Conservation (phyloP, 37 sponge, comb jelly and placozoan genomes). For the Theonella swinhoei region DNA sequence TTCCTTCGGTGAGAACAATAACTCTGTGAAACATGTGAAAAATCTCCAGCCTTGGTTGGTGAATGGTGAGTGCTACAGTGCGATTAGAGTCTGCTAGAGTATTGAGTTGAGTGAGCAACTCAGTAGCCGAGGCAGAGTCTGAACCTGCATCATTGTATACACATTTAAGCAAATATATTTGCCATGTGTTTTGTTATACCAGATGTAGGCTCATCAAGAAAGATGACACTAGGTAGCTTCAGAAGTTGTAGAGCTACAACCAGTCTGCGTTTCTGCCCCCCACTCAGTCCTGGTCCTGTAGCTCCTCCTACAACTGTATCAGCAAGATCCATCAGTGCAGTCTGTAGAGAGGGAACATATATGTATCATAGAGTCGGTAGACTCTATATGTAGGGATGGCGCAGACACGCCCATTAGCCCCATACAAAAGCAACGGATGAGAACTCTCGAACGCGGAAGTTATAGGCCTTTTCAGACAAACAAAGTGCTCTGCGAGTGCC, state of each 20-base stretch:
- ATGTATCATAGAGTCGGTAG: no score
- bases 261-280: conserved; percentile 81
- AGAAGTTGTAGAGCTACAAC: conserved; percentile 74
- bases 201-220: conserved; percentile 86
- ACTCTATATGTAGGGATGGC: no score
- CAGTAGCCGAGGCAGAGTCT: conserved; percentile 59
- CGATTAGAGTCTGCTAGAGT: conserved; percentile 50
- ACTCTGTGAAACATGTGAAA: conserved; percentile 48
- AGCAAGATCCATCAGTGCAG: conserved; percentile 58
- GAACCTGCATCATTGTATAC: conserved; percentile 19
- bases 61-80: conserved; percentile 65
- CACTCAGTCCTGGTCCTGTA: conserved; percentile 76
- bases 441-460: no score
- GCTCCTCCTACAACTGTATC: conserved; percentile 75
- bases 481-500: no score
- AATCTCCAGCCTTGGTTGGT: conserved; percentile 61
- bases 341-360: conserved; percentile 46
- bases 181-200: conserved; percentile 19
- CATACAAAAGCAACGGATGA: no score
- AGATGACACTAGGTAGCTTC: conserved; percentile 61
- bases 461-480: no score
- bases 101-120: conserved; percentile 59
- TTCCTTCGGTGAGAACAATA: conserved; percentile 51
- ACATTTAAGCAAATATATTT: neutral
- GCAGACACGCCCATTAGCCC: no score